Evolutionary conservation across 37 sponge, comb jelly and placozoan species (phyloP), one percentile per base, ranked within the genome.

Genomic region (Theonella swinhoei): DNA sequence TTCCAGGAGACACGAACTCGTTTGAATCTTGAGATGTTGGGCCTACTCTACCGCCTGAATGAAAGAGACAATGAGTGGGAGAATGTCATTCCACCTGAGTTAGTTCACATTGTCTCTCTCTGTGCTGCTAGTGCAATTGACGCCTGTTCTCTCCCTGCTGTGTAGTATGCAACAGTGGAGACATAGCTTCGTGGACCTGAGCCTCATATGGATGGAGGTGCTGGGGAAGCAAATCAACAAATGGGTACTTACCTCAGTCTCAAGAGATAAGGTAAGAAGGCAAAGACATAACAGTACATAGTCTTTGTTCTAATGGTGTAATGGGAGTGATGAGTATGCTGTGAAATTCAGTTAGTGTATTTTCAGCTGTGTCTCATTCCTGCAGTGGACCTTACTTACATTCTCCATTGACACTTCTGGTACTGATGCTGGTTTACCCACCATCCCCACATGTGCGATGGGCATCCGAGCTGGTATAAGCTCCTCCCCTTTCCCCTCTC

Each of bases 151-250:
- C 3, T 42, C 4, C 3, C 30, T 8, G 9, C 42, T 19, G 30
- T 81, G 68, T 65, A 84, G 89, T 39, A 78, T 82, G 69, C 94
- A 93, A 75, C 42, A 42, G 36, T 93, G 94, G 94, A 39, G 94
- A 11, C 87, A 83, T n/a, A 74, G 72, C 4, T 93, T 93, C 40
- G 70, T 65, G 8, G 71, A 79, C 62, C 81, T 93, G 0, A 87
- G 82, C 17, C 64, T 87, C 29, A 83, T 83, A 24, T 89, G 90
- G 90, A 89, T 93, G 94, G 90, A 93, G 14, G 90, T 93, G 31
- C 62, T 93, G 26, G 60, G 63, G 33, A 89, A 83, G 40, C 87
- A 93, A 61, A 22, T 87, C 23, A 61, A 80, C 31, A 31, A 74
- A 38, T 93, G 94, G 94, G 47, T 87, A 4, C 60, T 86, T 11